Percentiles rank a stretch among this genome's conserved stretches.
Conservation (phyloP, 64 coral and sea anemone species). For the Exaiptasia diaphana region DNA sequence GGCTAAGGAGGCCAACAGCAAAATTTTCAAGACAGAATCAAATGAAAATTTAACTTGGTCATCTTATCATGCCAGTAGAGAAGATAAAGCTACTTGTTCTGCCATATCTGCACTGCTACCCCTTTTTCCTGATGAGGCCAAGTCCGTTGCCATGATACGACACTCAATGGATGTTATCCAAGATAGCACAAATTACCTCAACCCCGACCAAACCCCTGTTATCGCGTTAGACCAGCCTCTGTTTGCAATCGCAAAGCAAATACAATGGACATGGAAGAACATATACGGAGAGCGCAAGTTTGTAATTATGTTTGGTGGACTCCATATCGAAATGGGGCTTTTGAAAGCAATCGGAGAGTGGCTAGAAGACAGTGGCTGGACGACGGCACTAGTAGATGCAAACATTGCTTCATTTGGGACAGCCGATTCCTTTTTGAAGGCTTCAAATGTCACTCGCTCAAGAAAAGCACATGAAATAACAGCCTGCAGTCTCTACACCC, state of each 20-base stretch:
- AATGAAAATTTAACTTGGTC: slow-evolving; percentile 23
- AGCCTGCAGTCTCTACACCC: slow-evolving; percentile 36
- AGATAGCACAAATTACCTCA: background rate
- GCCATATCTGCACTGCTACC: slow-evolving; percentile 19
- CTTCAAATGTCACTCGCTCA: slow-evolving; percentile 21
- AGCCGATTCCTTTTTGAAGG: slow-evolving; percentile 46
- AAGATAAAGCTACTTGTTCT: background rate
- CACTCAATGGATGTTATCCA: slow-evolving; percentile 40
- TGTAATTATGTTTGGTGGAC: slow-evolving; percentile 27
- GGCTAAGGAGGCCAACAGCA: slow-evolving; percentile 15
- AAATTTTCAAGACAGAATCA: background rate
- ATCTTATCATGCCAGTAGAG: background rate
- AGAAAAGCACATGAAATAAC: slow-evolving; percentile 34
- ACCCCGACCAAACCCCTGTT: slow-evolving; percentile 41
- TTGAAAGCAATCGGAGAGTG: slow-evolving; percentile 33
- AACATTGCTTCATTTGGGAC: slow-evolving; percentile 35
- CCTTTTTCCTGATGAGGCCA: slow-evolving; percentile 44
- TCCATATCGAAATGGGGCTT: slow-evolving; percentile 46
- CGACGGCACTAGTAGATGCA: background rate
- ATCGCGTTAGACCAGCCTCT: slow-evolving; percentile 52
- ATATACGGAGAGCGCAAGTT: slow-evolving; percentile 22
- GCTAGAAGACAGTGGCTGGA: slow-evolving; percentile 48
- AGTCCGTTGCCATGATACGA: slow-evolving; percentile 41
- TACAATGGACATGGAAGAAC: slow-evolving; percentile 20
- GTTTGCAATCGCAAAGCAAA: slow-evolving; percentile 33